phyloP scores from a whole-genome alignment of 1,140 invertebrate genomes.

The Chionoecetes opilio region DNA sequence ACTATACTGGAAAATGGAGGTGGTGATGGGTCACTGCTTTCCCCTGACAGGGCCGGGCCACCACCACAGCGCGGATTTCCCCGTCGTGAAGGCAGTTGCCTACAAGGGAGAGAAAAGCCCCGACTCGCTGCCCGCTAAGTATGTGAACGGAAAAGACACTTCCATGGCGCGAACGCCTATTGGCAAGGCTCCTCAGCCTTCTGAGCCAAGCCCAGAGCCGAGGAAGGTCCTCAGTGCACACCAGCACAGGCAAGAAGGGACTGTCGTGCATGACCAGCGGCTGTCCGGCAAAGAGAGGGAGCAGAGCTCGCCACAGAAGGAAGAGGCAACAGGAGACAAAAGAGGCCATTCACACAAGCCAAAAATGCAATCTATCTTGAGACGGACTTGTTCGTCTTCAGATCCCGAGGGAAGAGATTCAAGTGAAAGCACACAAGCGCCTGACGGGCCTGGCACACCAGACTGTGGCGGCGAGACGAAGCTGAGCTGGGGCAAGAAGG shows the following conservation, averaged over 20 bases:
- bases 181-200: not conserved
- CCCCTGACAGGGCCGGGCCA: constrained; percentile 35
- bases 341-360: not conserved
- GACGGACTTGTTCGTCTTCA: not conserved
- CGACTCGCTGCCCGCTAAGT: not conserved
- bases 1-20: constrained; percentile 51
- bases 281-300: not conserved
- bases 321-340: not conserved
- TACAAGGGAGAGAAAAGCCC: not conserved
- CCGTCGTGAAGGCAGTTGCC: constrained; percentile 44
- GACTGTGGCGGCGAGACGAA: not conserved
- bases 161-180: not conserved
- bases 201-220: not conserved
- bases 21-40: constrained; percentile 69
- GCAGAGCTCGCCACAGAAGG: not conserved
- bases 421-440: not conserved
- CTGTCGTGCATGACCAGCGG: no score
- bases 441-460: not conserved
- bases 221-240: not conserved
- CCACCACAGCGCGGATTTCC: not conserved
- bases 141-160: constrained; percentile 29
- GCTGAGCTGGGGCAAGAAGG: constrained; percentile 65
- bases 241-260: not conserved
- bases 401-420: not conserved
- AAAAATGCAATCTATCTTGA: constrained; percentile 50